A percentile compares a stretch with the other conserved stretches of the same genome.
These are phyloP conservation scores for Lagodon rhomboides DNA, from an alignment of 2,797 vertebrate species.

Conservation along the genomic window DNA sequence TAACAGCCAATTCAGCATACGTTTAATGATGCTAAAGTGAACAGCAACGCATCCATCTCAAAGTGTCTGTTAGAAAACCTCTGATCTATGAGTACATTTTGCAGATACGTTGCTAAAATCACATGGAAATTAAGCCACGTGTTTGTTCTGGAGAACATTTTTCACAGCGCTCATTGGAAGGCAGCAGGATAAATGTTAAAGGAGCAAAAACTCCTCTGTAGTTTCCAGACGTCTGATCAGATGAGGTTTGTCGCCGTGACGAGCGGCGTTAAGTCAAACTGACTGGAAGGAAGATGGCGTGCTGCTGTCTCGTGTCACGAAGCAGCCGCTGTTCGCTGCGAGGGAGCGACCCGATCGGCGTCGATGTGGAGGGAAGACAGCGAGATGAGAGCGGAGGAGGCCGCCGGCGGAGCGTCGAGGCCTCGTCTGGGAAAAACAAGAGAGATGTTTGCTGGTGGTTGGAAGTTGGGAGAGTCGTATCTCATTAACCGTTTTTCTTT, in stretches of 20 bases:
- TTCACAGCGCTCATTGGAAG: neutral
- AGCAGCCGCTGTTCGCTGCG: constrained; percentile 28
- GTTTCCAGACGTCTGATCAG: constrained; percentile 39
- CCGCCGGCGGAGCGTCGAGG: constrained; percentile 39
- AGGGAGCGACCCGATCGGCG: constrained; percentile 46
- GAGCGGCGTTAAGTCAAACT: constrained; percentile 35
- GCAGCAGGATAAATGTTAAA: constrained; percentile 22
- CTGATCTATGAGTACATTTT: no score
- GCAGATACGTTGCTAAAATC: no score
- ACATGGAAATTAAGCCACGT: no score
- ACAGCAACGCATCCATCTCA: accelerated
- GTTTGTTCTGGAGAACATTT: neutral
- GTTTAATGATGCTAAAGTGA: neutral
- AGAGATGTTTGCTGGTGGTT: constrained; percentile 4
- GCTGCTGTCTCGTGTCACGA: constrained; percentile 60
- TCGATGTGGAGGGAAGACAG: constrained; percentile 15
- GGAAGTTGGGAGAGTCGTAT: constrained; percentile 24
- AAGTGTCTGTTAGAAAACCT: no score
- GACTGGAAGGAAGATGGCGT: constrained; percentile 54
- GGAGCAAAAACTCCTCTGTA: constrained; percentile 18
- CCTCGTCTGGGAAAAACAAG: constrained; percentile 32
- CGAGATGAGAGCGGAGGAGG: neutral
- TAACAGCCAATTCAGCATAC: neutral
- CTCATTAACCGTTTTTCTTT: constrained; percentile 39
- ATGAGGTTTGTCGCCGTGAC: constrained; percentile 47